Base-by-base conservation (phyloP, 2,888 invertebrate species). In the Drosophila algonquin region DNA sequence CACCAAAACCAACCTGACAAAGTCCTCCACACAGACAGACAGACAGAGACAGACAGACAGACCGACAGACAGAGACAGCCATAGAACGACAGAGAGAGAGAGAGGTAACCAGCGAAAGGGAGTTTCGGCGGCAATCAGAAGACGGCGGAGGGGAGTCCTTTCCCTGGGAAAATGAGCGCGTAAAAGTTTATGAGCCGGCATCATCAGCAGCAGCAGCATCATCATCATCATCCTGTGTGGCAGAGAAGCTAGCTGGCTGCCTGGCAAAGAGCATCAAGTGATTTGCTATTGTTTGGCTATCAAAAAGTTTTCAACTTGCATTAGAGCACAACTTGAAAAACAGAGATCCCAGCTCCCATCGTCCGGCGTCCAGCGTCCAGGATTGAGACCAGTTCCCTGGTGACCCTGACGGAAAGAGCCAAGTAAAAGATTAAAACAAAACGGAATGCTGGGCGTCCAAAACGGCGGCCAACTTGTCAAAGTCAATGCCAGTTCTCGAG, bases 261-360 rank as follows among this genome's bases (percentile, higher is more conserved):
- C 46, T 30, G 30, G 30, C 30, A 51, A 56, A 55, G 61, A 68
- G 73, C 81, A 82, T 81, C 79, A 81, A 83, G 82, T 82, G 85
- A 85, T 83, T 82, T 85, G 77, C 79, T 81, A 77, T 71, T 71
- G 68, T 61, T 77, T 68, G 79, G 67, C 83, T 73, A 85, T 85
- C 85, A 84, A 84, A 83, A 85, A 84, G 72, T 84, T 84, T 84
- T 70, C 73, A 80, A 80, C 72, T 83, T 82, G 85, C 83, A 83
- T 79, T 84, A 80, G 74, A 80, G 56, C 54, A 50, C 24, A 80
- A 77, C 77, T 67, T 77, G 73, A 73, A 76, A 57, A 64, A 64
- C 64, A 70, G 35, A 70, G 35, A 1, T 16, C 32, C 45, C 12
- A 40, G 35, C 24, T 30, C 30, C 30, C 30, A 30, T 30, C 8